phyloP scores from a whole-genome alignment of 2,888 invertebrate species.

The Oscheius onirici region DNA sequence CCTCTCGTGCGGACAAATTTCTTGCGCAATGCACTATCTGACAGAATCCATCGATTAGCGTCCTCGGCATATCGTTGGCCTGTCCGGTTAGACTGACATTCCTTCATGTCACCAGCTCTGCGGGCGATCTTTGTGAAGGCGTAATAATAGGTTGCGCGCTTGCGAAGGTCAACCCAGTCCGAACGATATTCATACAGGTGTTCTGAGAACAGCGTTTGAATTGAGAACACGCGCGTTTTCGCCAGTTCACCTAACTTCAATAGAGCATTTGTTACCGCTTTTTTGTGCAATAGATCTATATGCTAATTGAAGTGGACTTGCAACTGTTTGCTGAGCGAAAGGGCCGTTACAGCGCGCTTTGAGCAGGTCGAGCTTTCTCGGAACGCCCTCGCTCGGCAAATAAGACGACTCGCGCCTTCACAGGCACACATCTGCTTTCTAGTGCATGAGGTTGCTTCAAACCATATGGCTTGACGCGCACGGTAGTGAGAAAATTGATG shows the following conservation, averaged over 20 bases:
- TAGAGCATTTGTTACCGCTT: conserved; percentile 5
- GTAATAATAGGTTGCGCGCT: conserved; percentile 29
- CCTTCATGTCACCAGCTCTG: conserved; percentile 29
- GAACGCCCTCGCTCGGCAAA: conserved; percentile 31
- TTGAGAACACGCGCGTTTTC: not conserved
- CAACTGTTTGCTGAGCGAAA: conserved; percentile 28
- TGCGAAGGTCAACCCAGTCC: conserved; percentile 14
- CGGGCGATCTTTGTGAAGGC: conserved; percentile 34
- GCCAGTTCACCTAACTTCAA: not conserved
- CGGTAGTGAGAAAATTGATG: not conserved
- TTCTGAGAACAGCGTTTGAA: not conserved
- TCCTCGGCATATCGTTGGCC: conserved; percentile 17
- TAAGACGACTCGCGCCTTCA: conserved; percentile 25
- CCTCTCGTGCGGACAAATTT: not conserved
- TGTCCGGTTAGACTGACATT: conserved; percentile 23
- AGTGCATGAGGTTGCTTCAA: not conserved
- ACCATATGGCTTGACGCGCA: conserved; percentile 14
- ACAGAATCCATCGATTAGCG: conserved; percentile 28
- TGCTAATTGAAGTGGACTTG: conserved; percentile 34
- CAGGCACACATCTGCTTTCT: conserved; percentile 29
- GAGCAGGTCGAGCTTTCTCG: conserved; percentile 32
- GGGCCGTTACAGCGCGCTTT: conserved; percentile 30
- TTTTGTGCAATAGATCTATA: conserved; percentile 21
- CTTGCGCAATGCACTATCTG: conserved; percentile 8
- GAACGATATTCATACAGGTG: conserved; percentile 15